Conservation (phyloP, 2,113 vertebrate species). For the Galemys pyrenaicus region DNA sequence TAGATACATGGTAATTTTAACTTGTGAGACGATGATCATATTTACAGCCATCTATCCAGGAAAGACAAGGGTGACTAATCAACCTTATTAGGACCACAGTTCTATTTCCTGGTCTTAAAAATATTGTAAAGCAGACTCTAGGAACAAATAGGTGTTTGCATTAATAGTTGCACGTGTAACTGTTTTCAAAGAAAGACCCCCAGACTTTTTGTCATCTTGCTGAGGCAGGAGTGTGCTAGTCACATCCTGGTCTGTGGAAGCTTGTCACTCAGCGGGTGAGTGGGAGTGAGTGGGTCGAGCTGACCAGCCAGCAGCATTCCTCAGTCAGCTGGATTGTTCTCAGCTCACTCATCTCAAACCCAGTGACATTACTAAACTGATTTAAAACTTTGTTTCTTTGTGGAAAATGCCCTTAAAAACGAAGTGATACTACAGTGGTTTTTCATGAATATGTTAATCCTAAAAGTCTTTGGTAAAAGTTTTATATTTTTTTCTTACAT, state of each 20-base stretch:
- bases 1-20: neutral
- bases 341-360: neutral
- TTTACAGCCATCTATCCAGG: neutral
- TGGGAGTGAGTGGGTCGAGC: accelerated
- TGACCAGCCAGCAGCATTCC: neutral
- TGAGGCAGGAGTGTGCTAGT: neutral
- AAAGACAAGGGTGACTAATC: neutral
- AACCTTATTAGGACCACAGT: neutral
- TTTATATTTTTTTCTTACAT: neutral
- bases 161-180: neutral
- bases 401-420: slow-evolving; percentile 37
- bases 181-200: neutral
- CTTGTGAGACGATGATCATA: neutral
- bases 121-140: neutral
- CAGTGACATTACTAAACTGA: neutral
- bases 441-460: slow-evolving; percentile 59
- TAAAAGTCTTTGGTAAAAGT: neutral
- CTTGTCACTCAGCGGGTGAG: neutral
- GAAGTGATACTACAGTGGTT: neutral
- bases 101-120: neutral
- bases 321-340: neutral
- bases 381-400: slow-evolving; percentile 47
- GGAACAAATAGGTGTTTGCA: neutral
- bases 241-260: neutral
- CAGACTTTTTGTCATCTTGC: neutral